These are phyloP conservation scores for Entelurus aequoreus DNA, from an alignment of 2,113 vertebrate genomes.

Conservation along the genomic window DNA sequence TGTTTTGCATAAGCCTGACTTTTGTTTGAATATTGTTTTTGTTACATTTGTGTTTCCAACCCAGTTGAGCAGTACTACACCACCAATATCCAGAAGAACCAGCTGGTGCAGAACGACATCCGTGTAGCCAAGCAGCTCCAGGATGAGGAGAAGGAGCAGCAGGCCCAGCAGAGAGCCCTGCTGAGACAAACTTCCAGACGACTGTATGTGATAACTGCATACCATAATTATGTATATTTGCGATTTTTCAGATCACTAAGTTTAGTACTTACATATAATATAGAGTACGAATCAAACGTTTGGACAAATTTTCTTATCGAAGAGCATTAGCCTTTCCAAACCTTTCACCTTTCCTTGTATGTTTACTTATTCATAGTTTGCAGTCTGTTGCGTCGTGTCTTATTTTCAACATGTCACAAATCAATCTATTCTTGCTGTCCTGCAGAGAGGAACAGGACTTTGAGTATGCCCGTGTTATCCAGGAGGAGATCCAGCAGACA, in stretches of 20 bases:
- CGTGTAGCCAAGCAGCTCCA: constrained; percentile 68
- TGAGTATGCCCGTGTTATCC: constrained; percentile 62
- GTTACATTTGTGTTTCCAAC: not conserved
- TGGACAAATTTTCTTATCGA: no score
- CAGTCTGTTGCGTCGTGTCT: not conserved
- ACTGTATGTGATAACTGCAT: constrained; percentile 37
- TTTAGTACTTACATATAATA: not conserved
- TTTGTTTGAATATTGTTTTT: not conserved
- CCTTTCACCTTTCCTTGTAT: not conserved
- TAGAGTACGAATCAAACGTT: not conserved
- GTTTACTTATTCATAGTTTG: not conserved
- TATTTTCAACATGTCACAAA: not conserved
- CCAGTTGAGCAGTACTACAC: constrained; percentile 73
- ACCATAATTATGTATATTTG: not conserved
- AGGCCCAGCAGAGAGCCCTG: constrained; percentile 36
- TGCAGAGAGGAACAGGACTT: constrained; percentile 70
- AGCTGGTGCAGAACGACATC: constrained; percentile 72
- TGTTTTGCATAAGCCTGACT: not conserved
- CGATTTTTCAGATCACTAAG: not conserved
- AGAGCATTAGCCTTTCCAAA: no score
- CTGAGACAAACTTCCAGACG: constrained; percentile 52
- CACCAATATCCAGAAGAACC: constrained; percentile 72
- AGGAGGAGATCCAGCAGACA: constrained; percentile 66
- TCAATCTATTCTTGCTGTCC: not conserved
- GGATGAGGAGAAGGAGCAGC: constrained; percentile 67